Conservation (phyloP, 2,113 vertebrate genomes). For the Chiloscyllium plagiosum region DNA sequence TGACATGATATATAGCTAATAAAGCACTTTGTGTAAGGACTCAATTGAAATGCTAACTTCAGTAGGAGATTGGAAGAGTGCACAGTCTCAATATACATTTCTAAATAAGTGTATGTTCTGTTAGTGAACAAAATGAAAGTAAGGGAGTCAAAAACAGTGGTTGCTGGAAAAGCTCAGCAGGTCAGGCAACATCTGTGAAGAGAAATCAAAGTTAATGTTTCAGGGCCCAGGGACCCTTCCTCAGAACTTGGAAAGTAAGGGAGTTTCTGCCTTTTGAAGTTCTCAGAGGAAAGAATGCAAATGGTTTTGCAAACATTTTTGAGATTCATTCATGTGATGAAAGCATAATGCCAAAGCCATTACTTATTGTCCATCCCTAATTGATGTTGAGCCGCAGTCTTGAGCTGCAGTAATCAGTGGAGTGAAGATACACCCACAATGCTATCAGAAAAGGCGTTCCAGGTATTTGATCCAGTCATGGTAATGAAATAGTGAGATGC, state of each 20-base stretch:
- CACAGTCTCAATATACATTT: neutral
- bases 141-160: neutral
- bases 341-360: neutral
- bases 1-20: neutral
- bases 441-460: no score
- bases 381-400: no score
- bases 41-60: neutral
- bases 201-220: no score
- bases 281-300: neutral
- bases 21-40: neutral
- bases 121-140: neutral
- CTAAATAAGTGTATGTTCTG: neutral
- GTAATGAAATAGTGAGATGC: no score
- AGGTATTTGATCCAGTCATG: no score
- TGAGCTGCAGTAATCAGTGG: no score
- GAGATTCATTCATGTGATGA: neutral
- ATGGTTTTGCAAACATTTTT: neutral
- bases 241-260: neutral
- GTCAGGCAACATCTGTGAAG: no score
- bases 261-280: neutral
- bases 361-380: no score
- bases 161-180: no score
- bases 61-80: neutral
- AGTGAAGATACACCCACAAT: no score
- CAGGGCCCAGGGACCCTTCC: no score